Base-by-base conservation (phyloP, 2,113 vertebrate species). In the Oreamnos americanus region DNA sequence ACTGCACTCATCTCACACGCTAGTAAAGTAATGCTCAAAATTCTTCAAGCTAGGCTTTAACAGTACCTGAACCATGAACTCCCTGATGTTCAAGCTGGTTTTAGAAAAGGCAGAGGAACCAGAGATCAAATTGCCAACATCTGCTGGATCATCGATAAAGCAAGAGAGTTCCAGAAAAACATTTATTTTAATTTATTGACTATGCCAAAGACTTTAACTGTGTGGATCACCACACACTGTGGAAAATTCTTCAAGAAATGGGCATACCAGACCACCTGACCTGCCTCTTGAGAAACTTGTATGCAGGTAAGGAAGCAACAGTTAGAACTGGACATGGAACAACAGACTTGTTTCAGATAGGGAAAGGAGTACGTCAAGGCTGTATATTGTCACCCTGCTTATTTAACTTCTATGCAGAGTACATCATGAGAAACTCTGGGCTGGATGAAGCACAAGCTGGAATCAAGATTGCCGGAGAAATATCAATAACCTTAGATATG, bases 341-440 rank as follows among this genome's bases (percentile, higher is more conserved):
- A 67, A 36, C 64, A 67, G 16, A 67, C 64, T 67, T 1, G 33
- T 67, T 67, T 0, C 33, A 67, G 19, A 67, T 19, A 19, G 8
- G 64, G 1, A 67, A 67, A n/a, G 64, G 33, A 67, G 33, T n/a
- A 10, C 0, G 7, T 10, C 62, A 67, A n/a, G 7, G 33, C 33
- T 67, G 64, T n/a, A 19, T 36, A 67, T 67, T 67, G 16, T 67
- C 64, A 67, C 33, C 33, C 16, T 67, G 64, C 33, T 67, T 10
- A n/a, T 67, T n/a, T 67, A 67, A 67, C 33, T 67, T n/a, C 0
- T 36, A 36, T 67, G 8, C 64, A 67, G 33, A 36, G 64, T 36
- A 67, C 4, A 67, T 67, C 64, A 67, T n/a, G 33, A 67, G 64
- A 67, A 36, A 67, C 0, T 1, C 33, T 36, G 33, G 64, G 4